Evolutionary conservation across 2,113 vertebrate species (phyloP), one percentile per base, ranked within the genome.

Genomic region (Forbesichthys agassizii): DNA sequence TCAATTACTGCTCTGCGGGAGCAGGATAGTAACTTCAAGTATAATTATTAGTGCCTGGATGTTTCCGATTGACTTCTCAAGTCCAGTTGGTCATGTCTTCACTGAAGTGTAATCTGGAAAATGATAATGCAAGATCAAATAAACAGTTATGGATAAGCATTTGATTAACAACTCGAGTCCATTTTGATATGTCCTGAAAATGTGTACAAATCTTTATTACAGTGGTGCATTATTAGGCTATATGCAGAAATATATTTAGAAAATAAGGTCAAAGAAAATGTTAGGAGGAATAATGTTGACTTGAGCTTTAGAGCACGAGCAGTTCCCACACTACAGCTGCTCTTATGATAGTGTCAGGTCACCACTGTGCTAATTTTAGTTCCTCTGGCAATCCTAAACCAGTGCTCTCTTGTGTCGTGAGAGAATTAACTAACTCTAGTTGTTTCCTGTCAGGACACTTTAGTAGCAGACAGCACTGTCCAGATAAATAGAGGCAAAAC

Each of bases 361-460:
- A 83, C 64, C 69, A 67, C 67, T 82, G 79, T 54, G 74, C 73
- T 87, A 88, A 79, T 82, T 90, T 89, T 87, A 88, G 86, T 76
- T 64, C 27, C 52, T 55, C 49, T 57, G 55, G 67, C 71, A 64
- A 78, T 66, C 72, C 68, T 69, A 81, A 82, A 83, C 69, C 69
- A 59, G 56, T 63, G 42, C 49, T 76, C 71, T 69, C 18, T 8
- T 47, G 10, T 55, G 27, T 73, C 64, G 56, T 48, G 64, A 82
- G 73, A 74, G 54, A 55, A 61, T 62, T 56, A 11, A 18, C 48
- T 66, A 68, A 74, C 53, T 11, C 36, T 5, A 51, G 10, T 67
- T 59, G 57, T 73, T 64, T 60, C 27, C 63, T 60, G 33, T 5
- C 5, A 33, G 27, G 27, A 71, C 18, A 62, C 20, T 61, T 54